Evolutionary conservation across 64 coral and sea anemone species (phyloP), one percentile per base, ranked within the genome.

Genomic region (Platygyra sinensis): DNA sequence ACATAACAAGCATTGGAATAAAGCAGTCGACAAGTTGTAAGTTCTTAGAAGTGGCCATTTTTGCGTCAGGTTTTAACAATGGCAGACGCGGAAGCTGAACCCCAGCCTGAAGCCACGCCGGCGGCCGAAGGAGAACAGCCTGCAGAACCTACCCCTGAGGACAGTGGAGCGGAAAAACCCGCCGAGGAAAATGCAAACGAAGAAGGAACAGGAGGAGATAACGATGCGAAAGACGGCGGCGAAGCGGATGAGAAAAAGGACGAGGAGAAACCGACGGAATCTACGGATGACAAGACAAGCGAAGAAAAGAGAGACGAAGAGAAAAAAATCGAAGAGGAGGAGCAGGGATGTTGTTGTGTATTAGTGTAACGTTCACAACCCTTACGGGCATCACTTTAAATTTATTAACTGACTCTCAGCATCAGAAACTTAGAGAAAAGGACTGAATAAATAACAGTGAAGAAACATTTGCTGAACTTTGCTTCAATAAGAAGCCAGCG

Each of bases 321-420:
- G 38, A 59, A 88, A 76, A 50, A 42, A 57, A 46, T 32, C 1
- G 67, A 75, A 22, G 88, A 90, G 30, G 88, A 88, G 19, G 91
- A 92, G 14, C 78, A 91, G 65, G 90, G 80, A 0, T 91, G 90
- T 14, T 91, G 90, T 91, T 91, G 90, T 91, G 72, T 91, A 20
- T 49, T 91, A 42, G 30, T 91, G 77, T 91, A 91, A 75, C 89
- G 17, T 10, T 61, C 36, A n/a, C 65, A 27, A 8, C 2, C 10
- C 22, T 69, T 24, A 69, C 9, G 65, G 22, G 10, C 25, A 28
- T 25, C 22, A 5, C 5, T 69, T 27, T 9, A 27, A 46, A 46
- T 5, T 24, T 24, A 2, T 69, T 69, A 27, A 18, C 65, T 11
- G 25, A 69, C 25, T 69, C 1, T 85, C 22, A 69, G 19, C 54